Evolutionary conservation across 2,888 invertebrate genomes (phyloP).

Genomic region (Steinernema carpocapsae): DNA sequence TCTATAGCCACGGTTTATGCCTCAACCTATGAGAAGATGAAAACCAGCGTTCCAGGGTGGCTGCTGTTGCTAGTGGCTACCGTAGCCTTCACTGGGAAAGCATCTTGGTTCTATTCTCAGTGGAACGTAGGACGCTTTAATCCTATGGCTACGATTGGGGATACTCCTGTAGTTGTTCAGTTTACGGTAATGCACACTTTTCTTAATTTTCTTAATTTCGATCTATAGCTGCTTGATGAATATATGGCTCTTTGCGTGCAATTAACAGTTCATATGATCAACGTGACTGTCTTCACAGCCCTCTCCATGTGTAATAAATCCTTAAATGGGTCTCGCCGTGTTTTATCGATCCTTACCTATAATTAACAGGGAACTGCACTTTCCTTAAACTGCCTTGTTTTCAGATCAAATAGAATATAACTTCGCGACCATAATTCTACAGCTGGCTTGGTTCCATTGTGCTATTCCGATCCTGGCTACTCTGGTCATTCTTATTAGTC

Average conservation of each 20-base stretch:
- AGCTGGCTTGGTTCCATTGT: conserved; percentile 28
- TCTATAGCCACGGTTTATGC: conserved; percentile 19
- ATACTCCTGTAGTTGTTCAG: neutral
- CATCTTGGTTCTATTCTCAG: neutral
- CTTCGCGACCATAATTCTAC: neutral
- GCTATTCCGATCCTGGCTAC: conserved; percentile 3
- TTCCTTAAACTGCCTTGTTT: no score
- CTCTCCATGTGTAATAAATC: conserved; percentile 7
- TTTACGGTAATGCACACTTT: neutral
- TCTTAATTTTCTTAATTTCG: neutral
- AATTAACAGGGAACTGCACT: neutral
- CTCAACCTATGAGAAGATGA: neutral
- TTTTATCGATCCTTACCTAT: neutral
- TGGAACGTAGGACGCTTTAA: neutral
- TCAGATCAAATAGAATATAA: conserved; percentile 9
- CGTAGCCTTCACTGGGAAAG: neutral
- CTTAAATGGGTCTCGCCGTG: neutral
- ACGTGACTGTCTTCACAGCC: conserved; percentile 18
- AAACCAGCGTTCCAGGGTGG: neutral
- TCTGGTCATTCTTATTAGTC: neutral
- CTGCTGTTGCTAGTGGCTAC: neutral
- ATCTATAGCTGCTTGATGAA: no score
- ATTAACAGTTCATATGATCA: neutral
- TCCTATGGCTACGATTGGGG: neutral
- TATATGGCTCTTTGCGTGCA: conserved; percentile 8